Conservation (phyloP, 2,113 vertebrate species). For the Laticauda laticaudata region DNA sequence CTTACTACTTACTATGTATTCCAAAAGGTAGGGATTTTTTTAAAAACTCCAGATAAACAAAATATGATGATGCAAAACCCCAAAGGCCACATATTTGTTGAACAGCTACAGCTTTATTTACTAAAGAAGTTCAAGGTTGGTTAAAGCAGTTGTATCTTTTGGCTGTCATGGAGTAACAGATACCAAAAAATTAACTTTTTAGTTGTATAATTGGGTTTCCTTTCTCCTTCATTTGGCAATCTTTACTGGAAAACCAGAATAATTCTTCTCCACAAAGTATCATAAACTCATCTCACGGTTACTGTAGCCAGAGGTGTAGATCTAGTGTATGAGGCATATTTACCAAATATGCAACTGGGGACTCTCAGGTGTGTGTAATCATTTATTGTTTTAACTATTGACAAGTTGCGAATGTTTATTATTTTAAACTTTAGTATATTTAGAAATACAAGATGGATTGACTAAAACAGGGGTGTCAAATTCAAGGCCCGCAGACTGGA, state of each 20-base stretch:
- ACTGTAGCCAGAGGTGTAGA: neutral
- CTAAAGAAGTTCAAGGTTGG: neutral
- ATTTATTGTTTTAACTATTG: neutral
- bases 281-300: neutral
- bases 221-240: neutral
- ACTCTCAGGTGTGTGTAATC: neutral
- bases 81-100: neutral
- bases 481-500: too few relatives aligned
- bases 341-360: neutral
- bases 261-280: neutral
- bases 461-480: neutral
- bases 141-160: neutral
- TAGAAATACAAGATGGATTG: neutral
- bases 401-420: neutral
- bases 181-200: neutral
- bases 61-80: neutral
- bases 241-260: neutral
- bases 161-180: neutral
- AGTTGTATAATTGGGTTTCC: neutral
- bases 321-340: neutral
- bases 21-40: neutral
- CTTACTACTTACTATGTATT: neutral
- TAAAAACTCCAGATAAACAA: neutral
- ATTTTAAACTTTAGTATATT: neutral
- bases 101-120: neutral